phyloP scores from a whole-genome alignment of 2,113 vertebrate species.

The Rhea americana region DNA sequence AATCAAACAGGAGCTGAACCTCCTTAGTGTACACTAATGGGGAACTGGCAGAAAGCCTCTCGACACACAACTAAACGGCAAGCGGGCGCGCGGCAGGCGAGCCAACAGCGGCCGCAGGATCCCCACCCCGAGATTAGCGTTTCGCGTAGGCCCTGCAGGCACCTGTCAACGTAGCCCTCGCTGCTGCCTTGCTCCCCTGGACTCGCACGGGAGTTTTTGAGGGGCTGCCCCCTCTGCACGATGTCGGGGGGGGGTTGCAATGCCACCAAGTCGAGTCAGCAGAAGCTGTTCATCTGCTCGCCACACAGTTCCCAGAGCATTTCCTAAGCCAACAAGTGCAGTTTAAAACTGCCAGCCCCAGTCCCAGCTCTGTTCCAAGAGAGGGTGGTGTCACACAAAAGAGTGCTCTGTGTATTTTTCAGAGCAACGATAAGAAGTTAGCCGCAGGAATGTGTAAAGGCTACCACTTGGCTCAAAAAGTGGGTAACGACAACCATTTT shows the following conservation, averaged over 20 bases:
- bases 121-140: too few species aligned
- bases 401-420: neutral
- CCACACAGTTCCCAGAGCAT: fast-evolving
- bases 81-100: neutral
- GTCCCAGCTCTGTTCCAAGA: neutral
- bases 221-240: neutral
- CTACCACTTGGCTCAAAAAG: neutral
- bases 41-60: constrained; percentile 12
- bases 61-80: neutral
- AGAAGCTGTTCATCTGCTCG: fast-evolving
- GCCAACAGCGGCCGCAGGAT: fast-evolving
- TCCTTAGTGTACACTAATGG: neutral
- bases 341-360: neutral
- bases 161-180: neutral
- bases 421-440: neutral
- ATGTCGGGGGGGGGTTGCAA: too few species aligned
- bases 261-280: fast-evolving
- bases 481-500: neutral
- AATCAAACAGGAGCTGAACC: constrained; percentile 37
- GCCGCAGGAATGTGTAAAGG: neutral
- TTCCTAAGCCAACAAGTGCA: neutral
- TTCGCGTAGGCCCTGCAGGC: fast-evolving
- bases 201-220: fast-evolving
- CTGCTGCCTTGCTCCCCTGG: fast-evolving
- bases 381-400: neutral